Conservation (phyloP, 2,888 invertebrate species). For the Amblyteles armatorius region DNA sequence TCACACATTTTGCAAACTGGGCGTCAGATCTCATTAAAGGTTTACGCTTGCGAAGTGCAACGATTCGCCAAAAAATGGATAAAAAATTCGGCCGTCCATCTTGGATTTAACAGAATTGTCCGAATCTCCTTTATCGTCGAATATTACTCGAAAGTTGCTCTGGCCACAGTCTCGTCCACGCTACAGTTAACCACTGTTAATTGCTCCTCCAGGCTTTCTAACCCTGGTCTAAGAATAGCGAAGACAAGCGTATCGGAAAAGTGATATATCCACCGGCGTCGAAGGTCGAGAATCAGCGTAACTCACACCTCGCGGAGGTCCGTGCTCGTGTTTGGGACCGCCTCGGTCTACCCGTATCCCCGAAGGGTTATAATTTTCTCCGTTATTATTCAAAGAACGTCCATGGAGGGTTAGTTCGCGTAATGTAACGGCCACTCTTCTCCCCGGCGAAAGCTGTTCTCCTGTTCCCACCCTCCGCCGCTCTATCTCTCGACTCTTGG, state of each 20-base stretch:
- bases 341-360: slow-evolving; percentile 37
- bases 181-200: slow-evolving; percentile 74
- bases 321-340: slow-evolving; percentile 56
- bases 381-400: slow-evolving; percentile 69
- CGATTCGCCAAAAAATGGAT: neutral
- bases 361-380: slow-evolving; percentile 67
- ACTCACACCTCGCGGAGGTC: slow-evolving; percentile 71
- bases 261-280: slow-evolving; percentile 65
- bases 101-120: neutral
- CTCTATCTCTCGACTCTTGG: slow-evolving; percentile 46
- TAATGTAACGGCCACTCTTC: slow-evolving; percentile 67
- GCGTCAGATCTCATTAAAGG: too few relatives aligned
- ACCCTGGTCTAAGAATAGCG: slow-evolving; percentile 57
- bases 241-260: slow-evolving; percentile 62
- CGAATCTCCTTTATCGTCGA: neutral
- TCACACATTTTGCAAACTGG: too few relatives aligned
- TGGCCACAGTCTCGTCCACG: slow-evolving; percentile 64
- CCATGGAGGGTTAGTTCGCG: slow-evolving; percentile 63
- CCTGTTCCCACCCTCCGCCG: slow-evolving; percentile 17
- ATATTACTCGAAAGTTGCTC: neutral
- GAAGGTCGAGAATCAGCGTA: slow-evolving; percentile 70
- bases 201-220: slow-evolving; percentile 64
- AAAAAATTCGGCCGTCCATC: neutral
- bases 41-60: too few relatives aligned
- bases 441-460: slow-evolving; percentile 25